These are phyloP conservation scores for Semotilus atromaculatus DNA, from an alignment of 2,797 vertebrate species.

Conservation along the genomic window DNA sequence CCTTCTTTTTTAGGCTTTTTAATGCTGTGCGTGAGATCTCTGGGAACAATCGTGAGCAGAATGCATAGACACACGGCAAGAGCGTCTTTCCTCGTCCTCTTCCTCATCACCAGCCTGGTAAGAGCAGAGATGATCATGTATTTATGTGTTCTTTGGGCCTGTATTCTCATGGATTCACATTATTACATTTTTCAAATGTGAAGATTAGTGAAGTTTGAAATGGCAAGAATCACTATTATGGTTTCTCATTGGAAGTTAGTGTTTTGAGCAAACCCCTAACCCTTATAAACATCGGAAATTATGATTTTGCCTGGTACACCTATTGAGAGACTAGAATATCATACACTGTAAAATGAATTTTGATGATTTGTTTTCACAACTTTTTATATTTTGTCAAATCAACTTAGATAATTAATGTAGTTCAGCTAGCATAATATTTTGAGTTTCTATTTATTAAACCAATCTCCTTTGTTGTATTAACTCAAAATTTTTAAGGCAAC, in stretches of 20 bases:
- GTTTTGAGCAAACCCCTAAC: background rate
- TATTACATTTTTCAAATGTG: background rate
- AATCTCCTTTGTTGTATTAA: no score
- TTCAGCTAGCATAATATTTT: no score
- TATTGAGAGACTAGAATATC: background rate
- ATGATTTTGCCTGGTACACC: background rate
- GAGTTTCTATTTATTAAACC: no score
- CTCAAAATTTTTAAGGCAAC: no score
- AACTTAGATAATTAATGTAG: no score
- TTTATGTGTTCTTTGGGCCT: background rate
- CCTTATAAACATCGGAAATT: background rate
- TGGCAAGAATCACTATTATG: background rate
- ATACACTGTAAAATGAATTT: no score
- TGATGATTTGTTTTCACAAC: no score
- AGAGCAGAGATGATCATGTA: slow-evolving; percentile 11
- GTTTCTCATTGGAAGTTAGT: background rate
- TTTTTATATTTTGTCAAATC: no score
- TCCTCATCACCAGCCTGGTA: slow-evolving; percentile 55
- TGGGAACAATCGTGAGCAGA: slow-evolving; percentile 37
- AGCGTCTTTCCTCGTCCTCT: slow-evolving; percentile 38
- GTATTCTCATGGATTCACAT: background rate
- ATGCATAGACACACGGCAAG: slow-evolving; percentile 46
- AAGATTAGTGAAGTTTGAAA: background rate
- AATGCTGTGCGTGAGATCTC: slow-evolving; percentile 1
- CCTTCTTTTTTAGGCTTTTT: slow-evolving; percentile 30